Conservation (phyloP, 2,888 invertebrate genomes). For the Autographa pulchrina region DNA sequence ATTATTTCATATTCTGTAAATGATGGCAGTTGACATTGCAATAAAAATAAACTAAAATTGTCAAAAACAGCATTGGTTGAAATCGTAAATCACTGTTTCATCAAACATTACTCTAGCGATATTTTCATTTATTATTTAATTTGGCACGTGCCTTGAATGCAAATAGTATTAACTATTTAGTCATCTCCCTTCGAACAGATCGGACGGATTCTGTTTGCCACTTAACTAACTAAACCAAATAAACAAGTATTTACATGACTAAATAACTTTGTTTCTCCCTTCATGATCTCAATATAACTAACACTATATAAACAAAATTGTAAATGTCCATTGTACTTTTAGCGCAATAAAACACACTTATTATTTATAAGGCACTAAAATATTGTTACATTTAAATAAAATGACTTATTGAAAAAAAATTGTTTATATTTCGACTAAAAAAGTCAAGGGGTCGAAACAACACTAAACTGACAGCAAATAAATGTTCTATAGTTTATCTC, state of each 20-base stretch:
- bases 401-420: conserved; percentile 27
- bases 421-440: background rate
- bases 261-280: conserved; percentile 49
- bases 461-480: background rate
- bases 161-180: background rate
- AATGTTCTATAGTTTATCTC: background rate
- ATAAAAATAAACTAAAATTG: background rate
- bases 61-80: background rate
- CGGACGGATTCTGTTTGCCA: conserved; percentile 56
- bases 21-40: background rate
- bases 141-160: conserved; percentile 4
- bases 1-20: background rate
- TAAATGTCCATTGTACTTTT: conserved; percentile 76
- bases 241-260: conserved; percentile 40
- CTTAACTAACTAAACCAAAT: conserved; percentile 37
- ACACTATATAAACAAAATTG: conserved; percentile 48
- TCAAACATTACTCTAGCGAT: background rate
- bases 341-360: conserved; percentile 59
- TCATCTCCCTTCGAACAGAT: conserved; percentile 15
- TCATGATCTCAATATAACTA: conserved; percentile 19
- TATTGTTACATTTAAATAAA: conserved; percentile 32
- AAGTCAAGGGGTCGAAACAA: background rate
- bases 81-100: background rate
- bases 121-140: background rate
- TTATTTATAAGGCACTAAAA: conserved; percentile 45